Percentiles rank a stretch among this genome's conserved stretches.
phyloP scores from a whole-genome alignment of 1,140 invertebrate species.

The Tetramorium alpestre region DNA sequence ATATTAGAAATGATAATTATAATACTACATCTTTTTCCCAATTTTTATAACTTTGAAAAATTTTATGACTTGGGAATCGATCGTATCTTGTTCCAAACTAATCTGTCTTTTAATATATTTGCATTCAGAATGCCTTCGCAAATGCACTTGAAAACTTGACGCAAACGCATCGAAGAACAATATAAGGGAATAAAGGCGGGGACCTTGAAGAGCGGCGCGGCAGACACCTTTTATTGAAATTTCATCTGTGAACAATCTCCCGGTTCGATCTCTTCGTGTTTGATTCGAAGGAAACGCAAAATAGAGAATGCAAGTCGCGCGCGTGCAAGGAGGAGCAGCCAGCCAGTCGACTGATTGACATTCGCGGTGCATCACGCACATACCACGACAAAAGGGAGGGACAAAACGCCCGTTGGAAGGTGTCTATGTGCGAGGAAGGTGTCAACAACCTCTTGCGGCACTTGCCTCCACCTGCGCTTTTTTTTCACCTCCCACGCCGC shows the following conservation, averaged over 20 bases:
- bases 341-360: slow-evolving; percentile 64
- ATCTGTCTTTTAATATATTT: background rate
- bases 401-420: slow-evolving; percentile 64
- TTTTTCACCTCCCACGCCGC: slow-evolving; percentile 44
- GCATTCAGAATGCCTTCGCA: background rate
- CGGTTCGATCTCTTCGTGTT: background rate
- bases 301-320: slow-evolving; percentile 68
- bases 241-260: slow-evolving; percentile 28
- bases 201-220: background rate
- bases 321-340: slow-evolving; percentile 31
- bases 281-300: slow-evolving; percentile 60
- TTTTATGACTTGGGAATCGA: background rate
- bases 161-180: background rate
- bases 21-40: background rate
- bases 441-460: slow-evolving; percentile 80
- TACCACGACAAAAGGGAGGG: slow-evolving; percentile 58
- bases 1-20: background rate
- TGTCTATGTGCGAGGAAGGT: slow-evolving; percentile 69
- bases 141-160: background rate
- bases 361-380: slow-evolving; percentile 51
- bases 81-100: background rate
- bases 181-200: background rate
- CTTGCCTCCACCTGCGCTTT: slow-evolving; percentile 68
- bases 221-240: slow-evolving; percentile 27
- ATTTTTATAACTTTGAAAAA: background rate